phyloP scores from a whole-genome alignment of 2,113 vertebrate species.

The Oreochromis tanganicae region DNA sequence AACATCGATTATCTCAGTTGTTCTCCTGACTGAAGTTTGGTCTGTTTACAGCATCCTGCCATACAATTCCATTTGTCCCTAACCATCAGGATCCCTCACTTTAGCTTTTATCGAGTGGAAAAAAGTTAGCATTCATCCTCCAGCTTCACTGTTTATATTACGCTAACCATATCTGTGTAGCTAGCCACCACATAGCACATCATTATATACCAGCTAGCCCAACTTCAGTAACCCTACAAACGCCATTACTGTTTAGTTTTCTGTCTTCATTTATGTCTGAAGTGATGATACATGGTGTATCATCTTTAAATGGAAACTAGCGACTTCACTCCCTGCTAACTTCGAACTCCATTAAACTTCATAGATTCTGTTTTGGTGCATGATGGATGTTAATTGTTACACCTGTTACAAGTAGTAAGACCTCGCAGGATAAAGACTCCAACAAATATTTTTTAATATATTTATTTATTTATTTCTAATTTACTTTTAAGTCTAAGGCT shows the following conservation, averaged over 20 bases:
- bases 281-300: neutral
- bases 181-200: neutral
- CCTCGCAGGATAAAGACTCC: neutral
- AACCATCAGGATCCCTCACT: neutral
- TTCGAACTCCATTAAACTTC: neutral
- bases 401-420: neutral
- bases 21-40: neutral
- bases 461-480: neutral
- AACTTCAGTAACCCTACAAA: neutral
- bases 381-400: neutral
- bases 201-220: neutral
- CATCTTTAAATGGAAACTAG: neutral
- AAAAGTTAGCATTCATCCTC: neutral
- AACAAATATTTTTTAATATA: neutral
- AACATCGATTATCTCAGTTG: neutral
- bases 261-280: neutral
- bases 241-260: neutral
- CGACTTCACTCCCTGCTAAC: neutral
- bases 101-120: neutral
- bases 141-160: neutral
- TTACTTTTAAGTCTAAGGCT: neutral
- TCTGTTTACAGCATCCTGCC: neutral
- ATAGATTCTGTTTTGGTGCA: neutral
- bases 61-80: neutral
- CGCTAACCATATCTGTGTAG: neutral